phyloP scores from a whole-genome alignment of 2,113 vertebrate genomes.

The Chaetodon auriga region DNA sequence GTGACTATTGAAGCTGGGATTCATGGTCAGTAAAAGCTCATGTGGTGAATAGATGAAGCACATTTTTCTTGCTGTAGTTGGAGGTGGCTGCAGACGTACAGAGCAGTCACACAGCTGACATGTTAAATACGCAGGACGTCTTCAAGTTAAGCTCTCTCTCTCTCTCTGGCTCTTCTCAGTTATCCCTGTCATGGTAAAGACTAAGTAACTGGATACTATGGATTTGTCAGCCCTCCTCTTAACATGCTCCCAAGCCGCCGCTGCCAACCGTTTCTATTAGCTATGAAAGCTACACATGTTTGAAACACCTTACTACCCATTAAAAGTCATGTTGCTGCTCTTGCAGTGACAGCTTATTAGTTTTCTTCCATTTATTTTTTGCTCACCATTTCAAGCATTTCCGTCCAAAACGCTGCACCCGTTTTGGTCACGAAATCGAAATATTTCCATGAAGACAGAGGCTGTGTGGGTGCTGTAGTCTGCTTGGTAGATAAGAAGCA shows the following conservation, averaged over 20 bases:
- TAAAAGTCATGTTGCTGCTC: not conserved
- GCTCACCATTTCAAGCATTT: slow-evolving; percentile 35
- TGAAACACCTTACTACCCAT: not conserved
- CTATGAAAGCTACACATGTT: slow-evolving; percentile 49
- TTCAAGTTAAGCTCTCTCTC: slow-evolving; percentile 61
- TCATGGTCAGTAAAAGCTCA: not conserved
- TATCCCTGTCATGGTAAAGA: slow-evolving; percentile 49
- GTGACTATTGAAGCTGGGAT: not conserved
- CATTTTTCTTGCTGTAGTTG: not conserved
- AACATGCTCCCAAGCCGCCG: slow-evolving; percentile 41
- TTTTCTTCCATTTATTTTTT: not conserved
- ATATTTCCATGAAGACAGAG: slow-evolving; percentile 4
- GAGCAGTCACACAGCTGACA: slow-evolving; percentile 31
- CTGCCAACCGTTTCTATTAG: slow-evolving; percentile 36
- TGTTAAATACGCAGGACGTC: slow-evolving; percentile 38
- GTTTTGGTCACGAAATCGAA: not conserved
- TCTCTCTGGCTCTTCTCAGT: slow-evolving; percentile 29
- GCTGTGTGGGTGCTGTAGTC: not conserved
- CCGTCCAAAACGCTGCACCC: slow-evolving; percentile 29
- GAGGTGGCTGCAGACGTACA: not conserved
- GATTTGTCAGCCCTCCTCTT: slow-evolving; percentile 63
- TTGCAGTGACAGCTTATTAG: slow-evolving; percentile 1
- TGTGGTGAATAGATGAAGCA: slow-evolving; percentile 2
- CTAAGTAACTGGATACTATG: slow-evolving; percentile 44
- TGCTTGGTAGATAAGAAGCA: slow-evolving; percentile 28